Base-by-base conservation (phyloP, 2,797 vertebrate genomes). In the Toxotes lorentzi region DNA sequence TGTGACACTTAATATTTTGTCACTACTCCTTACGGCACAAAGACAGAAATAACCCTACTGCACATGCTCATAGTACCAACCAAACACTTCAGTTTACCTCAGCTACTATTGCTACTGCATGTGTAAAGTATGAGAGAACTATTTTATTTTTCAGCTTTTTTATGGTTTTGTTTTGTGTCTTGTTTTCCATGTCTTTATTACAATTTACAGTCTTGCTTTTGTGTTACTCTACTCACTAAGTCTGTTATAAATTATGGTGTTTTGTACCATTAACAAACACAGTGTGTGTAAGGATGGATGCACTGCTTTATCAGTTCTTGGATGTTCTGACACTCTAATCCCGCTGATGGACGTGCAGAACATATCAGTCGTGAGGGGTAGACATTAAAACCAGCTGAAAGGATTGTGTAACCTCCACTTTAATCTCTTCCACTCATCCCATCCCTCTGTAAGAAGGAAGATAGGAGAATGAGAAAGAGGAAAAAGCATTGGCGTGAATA, bases 261-360 rank as follows among this genome's bases (percentile, higher is more conserved):
- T 54, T 50, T 56, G 16, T 43, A 38, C 16, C 8, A 24, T 70
- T 30, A 24, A 35, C 57, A 54, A 27, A 66, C 3, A 19, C n/a
- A 66, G 7, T 68, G 23, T 68, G 58, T 66, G 61, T 64, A 34
- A 70, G 77, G 70, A 83, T 65, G 70, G 70, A 83, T 79, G 65
- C 63, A 57, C 69, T 27, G 65, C 79, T 85, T 89, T 83, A 88
- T 79, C 78, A 53, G 76, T 87, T 90, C 79, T 80, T 60, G 70
- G 79, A 89, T 87, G 84, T 84, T 81, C 82, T 91, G 86, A 89
- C 86, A 89, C 82, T 68, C 73, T 93, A 94, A 93, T 93, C 92
- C 89, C 68, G 85, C 91, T 92, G 90, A 91, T 91, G 88, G 90
- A 88, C 81, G 74, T 87, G 88, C 79, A 79, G 86, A 89, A 91